Percentiles rank a stretch among this genome's conserved stretches.
phyloP scores from a whole-genome alignment of 2,888 invertebrate genomes.

The Amphipyra tragopoginis region DNA sequence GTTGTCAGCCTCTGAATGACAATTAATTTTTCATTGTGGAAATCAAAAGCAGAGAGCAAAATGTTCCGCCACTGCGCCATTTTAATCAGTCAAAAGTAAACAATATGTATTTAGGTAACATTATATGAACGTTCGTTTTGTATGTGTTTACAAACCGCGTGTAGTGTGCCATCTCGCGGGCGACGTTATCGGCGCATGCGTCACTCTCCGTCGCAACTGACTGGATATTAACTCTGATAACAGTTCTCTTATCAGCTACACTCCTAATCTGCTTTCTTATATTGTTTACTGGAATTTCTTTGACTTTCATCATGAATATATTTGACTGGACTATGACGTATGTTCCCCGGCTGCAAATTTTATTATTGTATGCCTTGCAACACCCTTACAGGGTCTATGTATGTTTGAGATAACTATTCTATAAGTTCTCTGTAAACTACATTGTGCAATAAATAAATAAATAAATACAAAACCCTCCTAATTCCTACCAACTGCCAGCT shows the following conservation, averaged over 20 bases:
- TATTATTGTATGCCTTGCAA: no score
- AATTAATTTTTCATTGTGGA: neutral
- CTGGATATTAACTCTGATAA: conserved; percentile 57
- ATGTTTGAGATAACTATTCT: no score
- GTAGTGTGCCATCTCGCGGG: neutral
- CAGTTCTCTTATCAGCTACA: conserved; percentile 52
- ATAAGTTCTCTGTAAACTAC: no score
- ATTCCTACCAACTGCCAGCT: no score
- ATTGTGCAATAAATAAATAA: no score
- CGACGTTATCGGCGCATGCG: conserved; percentile 47
- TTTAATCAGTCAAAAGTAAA: conserved; percentile 2
- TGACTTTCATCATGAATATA: conserved; percentile 10
- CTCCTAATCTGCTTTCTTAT: conserved; percentile 55
- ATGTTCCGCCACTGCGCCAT: conserved; percentile 1
- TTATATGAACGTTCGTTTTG: neutral
- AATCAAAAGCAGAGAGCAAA: neutral
- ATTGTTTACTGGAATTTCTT: conserved; percentile 34
- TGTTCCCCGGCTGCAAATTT: neutral
- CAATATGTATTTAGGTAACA: neutral
- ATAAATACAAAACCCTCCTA: neutral
- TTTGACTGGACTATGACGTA: conserved; percentile 1
- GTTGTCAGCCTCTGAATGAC: no score
- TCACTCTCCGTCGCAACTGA: conserved; percentile 42
- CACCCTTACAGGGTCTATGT: no score
- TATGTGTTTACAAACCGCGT: neutral